These are phyloP conservation scores for Dendrolimus pini DNA, from an alignment of 2,888 invertebrate genomes.

Conservation along the genomic window DNA sequence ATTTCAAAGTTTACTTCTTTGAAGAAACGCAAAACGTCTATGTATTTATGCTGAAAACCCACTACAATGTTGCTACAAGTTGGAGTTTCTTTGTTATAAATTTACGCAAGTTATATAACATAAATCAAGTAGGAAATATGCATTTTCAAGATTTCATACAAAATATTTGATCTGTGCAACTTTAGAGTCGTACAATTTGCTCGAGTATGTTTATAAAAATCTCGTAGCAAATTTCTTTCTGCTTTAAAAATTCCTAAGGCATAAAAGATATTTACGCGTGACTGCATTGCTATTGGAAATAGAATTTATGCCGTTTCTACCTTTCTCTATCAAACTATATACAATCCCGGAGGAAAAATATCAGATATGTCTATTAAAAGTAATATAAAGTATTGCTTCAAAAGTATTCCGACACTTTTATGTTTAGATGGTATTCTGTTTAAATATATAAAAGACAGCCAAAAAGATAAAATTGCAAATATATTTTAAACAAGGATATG, in stretches of 20 bases:
- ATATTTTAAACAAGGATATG: too few species aligned
- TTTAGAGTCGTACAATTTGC: conserved; percentile 12
- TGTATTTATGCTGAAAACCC: conserved; percentile 17
- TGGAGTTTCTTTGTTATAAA: conserved; percentile 28
- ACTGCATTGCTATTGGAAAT: conserved; percentile 23
- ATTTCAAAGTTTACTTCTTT: conserved; percentile 34
- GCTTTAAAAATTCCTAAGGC: conserved; percentile 25
- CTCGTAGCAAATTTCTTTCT: conserved; percentile 18
- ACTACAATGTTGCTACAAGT: conserved; percentile 17
- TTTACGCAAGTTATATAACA: conserved; percentile 7
- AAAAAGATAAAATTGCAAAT: too few species aligned
- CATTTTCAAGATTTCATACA: conserved; percentile 22
- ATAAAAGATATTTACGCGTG: conserved; percentile 27
- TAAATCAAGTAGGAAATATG: conserved; percentile 27
- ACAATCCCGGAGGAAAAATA: neutral
- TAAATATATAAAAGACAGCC: neutral
- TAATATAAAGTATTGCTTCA: neutral
- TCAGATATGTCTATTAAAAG: neutral
- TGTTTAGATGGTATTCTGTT: neutral
- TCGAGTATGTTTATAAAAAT: conserved; percentile 22
- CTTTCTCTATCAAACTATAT: neutral
- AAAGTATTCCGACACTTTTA: neutral
- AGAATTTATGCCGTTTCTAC: conserved; percentile 12
- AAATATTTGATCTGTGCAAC: conserved; percentile 15
- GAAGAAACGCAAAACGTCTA: conserved; percentile 31